phyloP scores from a whole-genome alignment of 2,888 invertebrate species.

The Phortica magna region DNA sequence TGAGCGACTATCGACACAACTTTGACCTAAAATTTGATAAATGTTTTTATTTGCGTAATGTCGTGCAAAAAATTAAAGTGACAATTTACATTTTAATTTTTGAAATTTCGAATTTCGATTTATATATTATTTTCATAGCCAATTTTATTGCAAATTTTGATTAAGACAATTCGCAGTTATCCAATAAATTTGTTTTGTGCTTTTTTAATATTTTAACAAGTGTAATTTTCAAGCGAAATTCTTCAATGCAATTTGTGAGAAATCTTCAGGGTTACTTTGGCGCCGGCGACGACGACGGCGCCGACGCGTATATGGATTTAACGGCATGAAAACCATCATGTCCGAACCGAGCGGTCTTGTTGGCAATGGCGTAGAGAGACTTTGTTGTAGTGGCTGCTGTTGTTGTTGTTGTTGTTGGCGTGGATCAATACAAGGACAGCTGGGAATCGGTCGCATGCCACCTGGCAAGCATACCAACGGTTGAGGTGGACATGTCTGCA shows the following conservation, averaged over 20 bases:
- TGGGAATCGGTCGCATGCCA: slow-evolving; percentile 67
- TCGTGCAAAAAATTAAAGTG: background rate
- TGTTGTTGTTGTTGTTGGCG: slow-evolving; percentile 52
- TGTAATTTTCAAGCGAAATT: background rate
- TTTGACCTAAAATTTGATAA: slow-evolving; percentile 61
- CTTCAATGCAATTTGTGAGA: background rate
- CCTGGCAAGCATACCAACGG: slow-evolving; percentile 73
- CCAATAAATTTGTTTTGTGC: background rate
- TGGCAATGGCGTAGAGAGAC: background rate
- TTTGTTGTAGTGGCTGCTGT: slow-evolving; percentile 28
- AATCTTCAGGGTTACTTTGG: slow-evolving; percentile 4
- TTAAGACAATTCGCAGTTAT: background rate
- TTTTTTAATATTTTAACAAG: background rate
- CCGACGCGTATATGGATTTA: slow-evolving; percentile 53
- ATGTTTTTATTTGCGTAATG: background rate
- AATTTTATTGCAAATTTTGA: background rate
- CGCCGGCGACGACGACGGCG: slow-evolving; percentile 59
- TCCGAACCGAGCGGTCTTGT: slow-evolving; percentile 57
- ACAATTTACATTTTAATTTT: background rate
- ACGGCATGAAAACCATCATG: slow-evolving; percentile 68
- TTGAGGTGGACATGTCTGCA: slow-evolving; percentile 58
- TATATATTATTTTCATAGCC: background rate
- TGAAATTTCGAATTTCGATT: slow-evolving; percentile 8
- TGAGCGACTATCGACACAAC: slow-evolving; percentile 79
- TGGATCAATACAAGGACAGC: slow-evolving; percentile 77